These are phyloP conservation scores for Drosophila limbata DNA, from an alignment of 2,888 invertebrate genomes.

Conservation along the genomic window DNA sequence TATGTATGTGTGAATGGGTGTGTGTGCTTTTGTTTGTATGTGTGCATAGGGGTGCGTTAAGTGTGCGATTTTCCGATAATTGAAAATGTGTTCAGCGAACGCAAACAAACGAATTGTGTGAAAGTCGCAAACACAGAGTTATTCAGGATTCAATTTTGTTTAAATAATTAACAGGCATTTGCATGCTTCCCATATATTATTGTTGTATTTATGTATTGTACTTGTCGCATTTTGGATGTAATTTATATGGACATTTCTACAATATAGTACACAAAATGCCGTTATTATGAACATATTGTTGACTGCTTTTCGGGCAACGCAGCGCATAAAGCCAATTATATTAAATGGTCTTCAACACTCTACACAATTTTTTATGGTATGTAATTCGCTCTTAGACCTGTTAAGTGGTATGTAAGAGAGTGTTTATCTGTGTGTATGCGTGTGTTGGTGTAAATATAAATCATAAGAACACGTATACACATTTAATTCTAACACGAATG, in stretches of 20 bases:
- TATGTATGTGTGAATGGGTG: not conserved
- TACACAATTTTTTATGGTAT: not conserved
- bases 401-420: constrained; percentile 1
- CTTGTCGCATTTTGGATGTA: constrained; percentile 39
- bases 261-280: constrained; percentile 28
- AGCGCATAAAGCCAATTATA: constrained; percentile 36
- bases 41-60: constrained; percentile 24
- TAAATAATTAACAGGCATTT: constrained; percentile 62
- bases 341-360: constrained; percentile 28
- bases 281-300: constrained; percentile 51
- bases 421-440: not conserved
- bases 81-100: constrained; percentile 69
- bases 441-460: constrained; percentile 12
- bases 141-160: constrained; percentile 17
- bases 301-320: constrained; percentile 15
- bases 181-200: constrained; percentile 24
- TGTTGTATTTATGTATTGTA: constrained; percentile 11
- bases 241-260: constrained; percentile 56
- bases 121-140: constrained; percentile 6
- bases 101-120: constrained; percentile 52
- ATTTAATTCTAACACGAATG: constrained; percentile 40
- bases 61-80: constrained; percentile 64
- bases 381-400: constrained; percentile 10
- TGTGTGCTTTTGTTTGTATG: constrained; percentile 1
- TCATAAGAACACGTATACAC: constrained; percentile 26